phyloP scores from a whole-genome alignment of 37 sponge, comb jelly and placozoan species.

The Oopsacas minuta region DNA sequence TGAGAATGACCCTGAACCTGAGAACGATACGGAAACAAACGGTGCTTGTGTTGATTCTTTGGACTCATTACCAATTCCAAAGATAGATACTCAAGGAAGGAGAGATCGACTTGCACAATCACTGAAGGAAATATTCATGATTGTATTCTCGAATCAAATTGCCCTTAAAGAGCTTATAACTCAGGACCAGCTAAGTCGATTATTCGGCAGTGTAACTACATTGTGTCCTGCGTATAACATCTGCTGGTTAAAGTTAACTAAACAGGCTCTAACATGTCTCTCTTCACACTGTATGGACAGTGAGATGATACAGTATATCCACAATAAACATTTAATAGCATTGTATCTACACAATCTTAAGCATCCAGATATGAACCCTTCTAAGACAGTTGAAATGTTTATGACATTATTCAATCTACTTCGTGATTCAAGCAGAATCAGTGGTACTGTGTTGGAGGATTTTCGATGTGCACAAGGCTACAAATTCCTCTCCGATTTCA shows the following conservation, averaged over 20 bases:
- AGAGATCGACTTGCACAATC: neutral
- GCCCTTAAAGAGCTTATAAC: neutral
- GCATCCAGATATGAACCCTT: neutral
- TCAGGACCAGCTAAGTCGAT: neutral
- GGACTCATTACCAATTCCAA: neutral
- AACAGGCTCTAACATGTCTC: neutral
- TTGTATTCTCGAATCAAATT: neutral
- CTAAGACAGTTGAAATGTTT: constrained; percentile 5
- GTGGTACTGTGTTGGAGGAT: neutral
- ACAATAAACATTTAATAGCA: neutral
- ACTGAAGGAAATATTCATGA: neutral
- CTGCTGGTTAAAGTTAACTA: neutral
- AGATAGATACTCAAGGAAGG: neutral
- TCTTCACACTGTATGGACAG: neutral
- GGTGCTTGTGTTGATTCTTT: neutral
- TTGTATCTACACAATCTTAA: neutral
- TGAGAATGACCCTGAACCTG: neutral
- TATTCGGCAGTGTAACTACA: constrained; percentile 19
- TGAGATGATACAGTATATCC: neutral
- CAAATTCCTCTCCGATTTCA: neutral
- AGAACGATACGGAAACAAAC: neutral
- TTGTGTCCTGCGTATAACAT: neutral
- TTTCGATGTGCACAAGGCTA: neutral
- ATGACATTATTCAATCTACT: constrained; percentile 8
- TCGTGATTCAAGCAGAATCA: neutral